Conservation (phyloP, 2,113 vertebrate genomes). For the Noctilio leporinus region DNA sequence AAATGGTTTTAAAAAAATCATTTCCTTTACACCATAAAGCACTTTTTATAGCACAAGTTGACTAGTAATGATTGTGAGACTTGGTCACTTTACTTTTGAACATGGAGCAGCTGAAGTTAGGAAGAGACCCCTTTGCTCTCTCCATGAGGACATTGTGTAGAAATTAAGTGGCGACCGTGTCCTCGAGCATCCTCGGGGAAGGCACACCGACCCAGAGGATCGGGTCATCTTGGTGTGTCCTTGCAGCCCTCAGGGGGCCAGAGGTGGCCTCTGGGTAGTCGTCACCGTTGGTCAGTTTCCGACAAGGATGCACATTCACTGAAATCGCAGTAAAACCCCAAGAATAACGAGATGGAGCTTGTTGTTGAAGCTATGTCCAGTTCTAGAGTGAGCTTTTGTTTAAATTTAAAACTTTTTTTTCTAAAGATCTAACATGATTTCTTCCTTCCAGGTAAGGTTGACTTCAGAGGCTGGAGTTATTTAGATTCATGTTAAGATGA, state of each 20-base stretch:
- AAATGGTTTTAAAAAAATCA: background rate
- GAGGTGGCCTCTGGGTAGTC: background rate
- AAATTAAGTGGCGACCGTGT: too few species aligned
- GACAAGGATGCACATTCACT: accelerated
- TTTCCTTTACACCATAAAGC: background rate
- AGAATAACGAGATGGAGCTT: accelerated
- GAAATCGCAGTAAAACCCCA: background rate
- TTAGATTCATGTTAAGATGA: background rate
- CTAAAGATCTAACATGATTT: background rate
- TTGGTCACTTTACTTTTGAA: background rate
- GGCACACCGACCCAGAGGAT: accelerated
- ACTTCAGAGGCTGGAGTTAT: background rate
- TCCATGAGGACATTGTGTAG: background rate
- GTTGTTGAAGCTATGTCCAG: background rate
- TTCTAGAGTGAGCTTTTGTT: background rate
- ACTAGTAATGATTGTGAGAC: background rate
- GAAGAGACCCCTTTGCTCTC: background rate
- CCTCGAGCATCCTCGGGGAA: background rate
- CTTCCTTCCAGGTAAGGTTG: background rate
- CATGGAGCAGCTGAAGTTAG: background rate
- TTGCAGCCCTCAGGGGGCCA: background rate
- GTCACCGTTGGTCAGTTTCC: background rate
- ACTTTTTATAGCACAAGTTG: background rate
- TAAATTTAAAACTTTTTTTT: background rate
- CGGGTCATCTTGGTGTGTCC: accelerated